A percentile compares a stretch with the other conserved stretches of the same genome.
Evolutionary conservation across 1,140 invertebrate genomes (phyloP).

Genomic region (Diabrotica undecimpunctata): DNA sequence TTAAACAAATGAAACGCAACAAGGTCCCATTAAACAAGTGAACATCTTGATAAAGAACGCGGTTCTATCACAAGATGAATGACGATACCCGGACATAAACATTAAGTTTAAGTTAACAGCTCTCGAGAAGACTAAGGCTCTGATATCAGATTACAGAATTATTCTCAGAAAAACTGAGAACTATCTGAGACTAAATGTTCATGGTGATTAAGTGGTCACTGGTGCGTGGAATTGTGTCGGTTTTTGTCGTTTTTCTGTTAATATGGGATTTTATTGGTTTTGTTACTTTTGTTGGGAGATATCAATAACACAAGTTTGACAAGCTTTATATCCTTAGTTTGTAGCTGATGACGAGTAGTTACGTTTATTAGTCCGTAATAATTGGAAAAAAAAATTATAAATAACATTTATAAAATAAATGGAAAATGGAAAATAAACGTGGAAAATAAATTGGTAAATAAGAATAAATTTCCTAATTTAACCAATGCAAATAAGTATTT

Average conservation of each 20-base stretch:
- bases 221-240: constrained; percentile 1
- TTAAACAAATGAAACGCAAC: constrained; percentile 37
- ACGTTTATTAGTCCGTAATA: too few relatives aligned
- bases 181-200: constrained; percentile 22
- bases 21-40: constrained; percentile 45
- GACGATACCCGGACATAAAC: constrained; percentile 44
- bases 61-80: constrained; percentile 45
- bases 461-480: too few relatives aligned
- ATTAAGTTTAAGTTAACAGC: constrained; percentile 47
- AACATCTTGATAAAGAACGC: constrained; percentile 47
- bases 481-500: too few relatives aligned
- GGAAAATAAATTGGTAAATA: too few relatives aligned
- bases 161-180: constrained; percentile 42
- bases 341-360: too few relatives aligned
- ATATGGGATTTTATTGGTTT: constrained; percentile 19
- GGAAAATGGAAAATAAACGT: too few relatives aligned
- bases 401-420: too few relatives aligned
- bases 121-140: constrained; percentile 27
- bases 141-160: constrained; percentile 46
- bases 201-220: constrained; percentile 20
- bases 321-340: too few relatives aligned
- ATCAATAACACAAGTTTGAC: too few relatives aligned
- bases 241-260: constrained; percentile 16
- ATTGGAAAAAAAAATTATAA: too few relatives aligned
- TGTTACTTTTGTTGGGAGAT: too few relatives aligned